Percentiles rank a stretch among this genome's conserved stretches.
These are phyloP conservation scores for Dorcus parallelipipedus DNA, from an alignment of 2,888 invertebrate genomes.

Conservation along the genomic window DNA sequence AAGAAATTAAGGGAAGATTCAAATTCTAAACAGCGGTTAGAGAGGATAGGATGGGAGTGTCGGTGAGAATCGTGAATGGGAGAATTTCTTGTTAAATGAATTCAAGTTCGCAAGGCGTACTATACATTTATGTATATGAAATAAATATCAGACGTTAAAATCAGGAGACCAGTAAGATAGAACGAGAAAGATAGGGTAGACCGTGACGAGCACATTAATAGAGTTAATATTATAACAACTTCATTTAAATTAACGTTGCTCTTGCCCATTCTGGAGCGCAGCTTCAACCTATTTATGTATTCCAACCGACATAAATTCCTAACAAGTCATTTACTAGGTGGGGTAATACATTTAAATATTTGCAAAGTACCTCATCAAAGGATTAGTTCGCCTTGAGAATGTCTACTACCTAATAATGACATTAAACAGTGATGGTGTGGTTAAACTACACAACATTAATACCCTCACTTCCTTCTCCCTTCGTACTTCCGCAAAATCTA, in stretches of 20 bases:
- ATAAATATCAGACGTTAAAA: conserved; percentile 1
- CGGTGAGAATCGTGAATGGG: no score
- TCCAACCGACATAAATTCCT: conserved; percentile 3
- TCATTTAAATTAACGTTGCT: conserved; percentile 16
- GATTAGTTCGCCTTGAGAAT: conserved; percentile 16
- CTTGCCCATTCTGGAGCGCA: conserved; percentile 3
- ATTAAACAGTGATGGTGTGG: conserved; percentile 8
- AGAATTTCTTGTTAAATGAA: no score
- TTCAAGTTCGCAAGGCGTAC: not conserved
- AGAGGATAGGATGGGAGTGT: no score
- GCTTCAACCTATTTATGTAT: conserved; percentile 7
- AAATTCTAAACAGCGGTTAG: no score
- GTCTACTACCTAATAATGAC: conserved; percentile 15
- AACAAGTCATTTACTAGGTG: conserved; percentile 14
- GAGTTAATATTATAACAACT: conserved; percentile 5
- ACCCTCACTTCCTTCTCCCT: no score
- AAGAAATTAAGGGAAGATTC: no score
- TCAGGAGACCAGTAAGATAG: not conserved
- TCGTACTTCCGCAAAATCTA: no score
- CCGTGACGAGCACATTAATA: not conserved
- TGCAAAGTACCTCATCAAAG: conserved; percentile 18
- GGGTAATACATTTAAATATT: conserved; percentile 17
- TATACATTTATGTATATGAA: not conserved
- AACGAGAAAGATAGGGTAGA: not conserved
- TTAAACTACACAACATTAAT: no score